Conservation (phyloP, 2,888 invertebrate species). For the Imbricaverruca yamaguchii region DNA sequence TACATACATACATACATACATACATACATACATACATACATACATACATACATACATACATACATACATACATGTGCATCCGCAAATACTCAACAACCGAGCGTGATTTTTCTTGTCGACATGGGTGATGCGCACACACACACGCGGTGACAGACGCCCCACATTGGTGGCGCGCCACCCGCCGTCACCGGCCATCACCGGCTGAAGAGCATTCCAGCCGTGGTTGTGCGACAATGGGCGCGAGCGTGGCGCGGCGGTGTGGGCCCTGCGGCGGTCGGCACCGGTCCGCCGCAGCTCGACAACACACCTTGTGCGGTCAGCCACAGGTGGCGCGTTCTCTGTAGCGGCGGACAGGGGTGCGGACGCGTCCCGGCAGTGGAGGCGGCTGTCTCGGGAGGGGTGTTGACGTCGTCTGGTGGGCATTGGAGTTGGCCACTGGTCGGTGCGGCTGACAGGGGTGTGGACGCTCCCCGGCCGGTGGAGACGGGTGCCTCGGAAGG, state of each 20-base stretch:
- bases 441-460: neutral
- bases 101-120: neutral
- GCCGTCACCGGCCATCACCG: neutral
- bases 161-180: neutral
- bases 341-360: neutral
- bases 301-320: neutral
- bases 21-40: neutral
- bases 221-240: neutral
- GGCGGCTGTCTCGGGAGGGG: neutral
- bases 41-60: neutral
- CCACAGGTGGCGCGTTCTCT: neutral
- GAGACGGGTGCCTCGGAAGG: neutral
- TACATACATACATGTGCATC: neutral
- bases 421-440: too few relatives aligned
- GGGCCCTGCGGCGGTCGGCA: neutral
- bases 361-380: neutral
- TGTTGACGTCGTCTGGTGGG: neutral
- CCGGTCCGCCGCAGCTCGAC: too few relatives aligned
- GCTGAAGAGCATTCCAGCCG: neutral
- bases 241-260: neutral
- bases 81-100: neutral
- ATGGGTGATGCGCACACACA: too few relatives aligned
- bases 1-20: neutral
- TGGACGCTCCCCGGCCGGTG: neutral
- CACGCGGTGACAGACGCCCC: too few relatives aligned